These are phyloP conservation scores for Pseudorasbora parva DNA, from an alignment of 2,113 vertebrate species.

Conservation along the genomic window DNA sequence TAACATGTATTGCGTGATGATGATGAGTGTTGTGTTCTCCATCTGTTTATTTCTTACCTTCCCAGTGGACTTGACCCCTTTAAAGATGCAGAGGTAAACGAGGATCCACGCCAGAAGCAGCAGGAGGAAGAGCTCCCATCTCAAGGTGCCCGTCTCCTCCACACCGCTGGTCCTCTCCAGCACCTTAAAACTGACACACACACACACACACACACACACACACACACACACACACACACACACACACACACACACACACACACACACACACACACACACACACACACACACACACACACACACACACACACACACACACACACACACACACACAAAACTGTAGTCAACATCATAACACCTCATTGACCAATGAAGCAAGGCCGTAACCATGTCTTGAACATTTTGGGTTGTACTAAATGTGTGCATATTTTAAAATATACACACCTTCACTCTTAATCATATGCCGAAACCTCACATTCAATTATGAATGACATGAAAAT, in stretches of 20 bases:
- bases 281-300: background rate
- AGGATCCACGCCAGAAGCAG: constrained; percentile 77
- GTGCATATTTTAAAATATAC: too few species aligned
- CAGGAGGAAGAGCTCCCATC: constrained; percentile 76
- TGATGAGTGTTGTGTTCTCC: background rate
- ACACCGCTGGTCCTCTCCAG: constrained; percentile 71
- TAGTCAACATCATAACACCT: too few species aligned
- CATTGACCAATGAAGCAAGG: too few species aligned
- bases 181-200: constrained; percentile 69
- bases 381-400: too few species aligned
- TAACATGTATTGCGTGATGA: background rate
- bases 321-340: too few species aligned
- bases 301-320: background rate
- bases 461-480: too few species aligned
- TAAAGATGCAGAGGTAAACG: constrained; percentile 80
- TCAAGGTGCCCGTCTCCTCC: constrained; percentile 67
- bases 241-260: too few species aligned
- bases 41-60: constrained; percentile 65
- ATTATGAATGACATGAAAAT: too few species aligned
- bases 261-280: background rate
- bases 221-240: too few species aligned
- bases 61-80: constrained; percentile 79
- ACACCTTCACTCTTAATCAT: too few species aligned
- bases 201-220: too few species aligned
- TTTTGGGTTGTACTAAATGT: too few species aligned